These are phyloP conservation scores for Cataglyphis cursor DNA, from an alignment of 2,888 invertebrate species.

Conservation along the genomic window DNA sequence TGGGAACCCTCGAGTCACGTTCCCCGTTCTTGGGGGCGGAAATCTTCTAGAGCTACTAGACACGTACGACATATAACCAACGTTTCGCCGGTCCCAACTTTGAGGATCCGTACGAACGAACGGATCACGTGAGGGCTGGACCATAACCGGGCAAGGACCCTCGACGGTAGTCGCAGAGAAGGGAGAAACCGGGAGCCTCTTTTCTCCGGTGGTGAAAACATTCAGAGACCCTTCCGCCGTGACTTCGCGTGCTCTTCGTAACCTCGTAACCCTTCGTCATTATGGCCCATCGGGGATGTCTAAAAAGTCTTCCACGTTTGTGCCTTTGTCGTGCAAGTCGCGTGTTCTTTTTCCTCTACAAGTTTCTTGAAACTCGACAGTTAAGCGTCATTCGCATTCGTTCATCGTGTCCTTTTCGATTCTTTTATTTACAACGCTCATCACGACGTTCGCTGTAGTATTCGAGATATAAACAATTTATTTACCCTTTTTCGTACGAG, in stretches of 20 bases:
- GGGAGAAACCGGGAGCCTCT: conserved; percentile 11
- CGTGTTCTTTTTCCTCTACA: background rate
- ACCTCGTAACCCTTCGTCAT: conserved; percentile 34
- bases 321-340: conserved; percentile 24
- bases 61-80: conserved; percentile 73
- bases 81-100: conserved; percentile 36
- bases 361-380: background rate
- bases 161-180: conserved; percentile 33
- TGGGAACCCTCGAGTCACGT: conserved; percentile 75
- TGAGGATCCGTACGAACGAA: conserved; percentile 29
- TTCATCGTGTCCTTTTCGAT: conserved; percentile 6
- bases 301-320: conserved; percentile 30
- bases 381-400: conserved; percentile 2
- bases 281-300: conserved; percentile 31
- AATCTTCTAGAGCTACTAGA: conserved; percentile 71
- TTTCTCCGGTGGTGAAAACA: conserved; percentile 23
- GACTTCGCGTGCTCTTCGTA: conserved; percentile 6
- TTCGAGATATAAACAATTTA: conserved; percentile 19
- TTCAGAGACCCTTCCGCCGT: conserved; percentile 3
- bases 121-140: conserved; percentile 36
- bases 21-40: conserved; percentile 65
- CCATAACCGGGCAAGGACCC: conserved; percentile 44
- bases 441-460: background rate
- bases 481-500: background rate
- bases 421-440: conserved; percentile 19